These are phyloP conservation scores for Neotragus pygmaeus DNA, from an alignment of 2,113 vertebrate genomes.

Conservation along the genomic window DNA sequence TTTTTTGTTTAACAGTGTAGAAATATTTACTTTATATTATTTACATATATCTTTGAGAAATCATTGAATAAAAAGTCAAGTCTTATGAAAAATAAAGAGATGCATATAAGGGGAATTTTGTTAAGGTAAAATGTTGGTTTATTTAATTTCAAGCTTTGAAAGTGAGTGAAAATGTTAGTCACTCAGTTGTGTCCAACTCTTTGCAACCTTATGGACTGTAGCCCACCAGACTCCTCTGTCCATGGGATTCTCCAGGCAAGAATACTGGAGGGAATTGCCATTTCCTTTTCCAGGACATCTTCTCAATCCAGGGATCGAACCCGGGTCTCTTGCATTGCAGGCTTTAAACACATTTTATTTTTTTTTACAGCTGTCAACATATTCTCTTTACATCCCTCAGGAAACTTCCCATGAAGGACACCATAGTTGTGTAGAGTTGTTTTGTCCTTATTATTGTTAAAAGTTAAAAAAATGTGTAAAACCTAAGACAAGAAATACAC, in stretches of 20 bases:
- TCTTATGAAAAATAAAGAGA: background rate
- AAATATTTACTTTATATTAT: background rate
- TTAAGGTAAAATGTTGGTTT: background rate
- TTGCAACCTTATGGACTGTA: background rate
- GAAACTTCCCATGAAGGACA: background rate
- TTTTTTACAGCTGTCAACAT: background rate
- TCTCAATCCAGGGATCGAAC: rapidly evolving
- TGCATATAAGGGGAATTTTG: background rate
- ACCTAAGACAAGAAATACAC: background rate
- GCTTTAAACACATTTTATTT: background rate
- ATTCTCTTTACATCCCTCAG: background rate
- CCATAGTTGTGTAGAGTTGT: background rate
- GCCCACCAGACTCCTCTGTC: background rate
- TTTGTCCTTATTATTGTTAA: background rate
- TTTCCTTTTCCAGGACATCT: background rate
- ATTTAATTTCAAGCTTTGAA: background rate
- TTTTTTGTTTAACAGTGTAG: background rate
- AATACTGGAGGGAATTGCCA: background rate
- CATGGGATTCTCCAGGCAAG: background rate
- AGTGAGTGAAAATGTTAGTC: background rate
- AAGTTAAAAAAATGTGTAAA: background rate
- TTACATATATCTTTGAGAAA: background rate
- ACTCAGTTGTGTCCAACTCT: background rate
- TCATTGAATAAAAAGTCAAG: background rate
- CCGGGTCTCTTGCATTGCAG: background rate